Evolutionary conservation across 1,140 invertebrate species (phyloP), one percentile per base, ranked within the genome.

Genomic region (Dendroctonus valens): DNA sequence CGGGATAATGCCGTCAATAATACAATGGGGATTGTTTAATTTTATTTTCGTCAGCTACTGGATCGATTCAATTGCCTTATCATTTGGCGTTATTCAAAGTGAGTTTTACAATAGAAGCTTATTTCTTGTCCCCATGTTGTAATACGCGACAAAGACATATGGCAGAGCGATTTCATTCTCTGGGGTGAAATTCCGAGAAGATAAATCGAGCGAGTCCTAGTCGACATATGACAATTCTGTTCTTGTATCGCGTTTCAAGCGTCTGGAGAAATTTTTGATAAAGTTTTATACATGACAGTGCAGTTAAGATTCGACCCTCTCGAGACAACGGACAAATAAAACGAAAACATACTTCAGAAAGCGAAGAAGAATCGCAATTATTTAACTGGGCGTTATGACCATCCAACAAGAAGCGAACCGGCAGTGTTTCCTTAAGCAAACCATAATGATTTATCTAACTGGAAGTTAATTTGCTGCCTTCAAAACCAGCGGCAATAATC

Each of bases 151-250:
- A 61, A 54, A 71, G 66, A 70, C 61, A 59, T 68, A 66, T 52
- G 53, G 63, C 55, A 60, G 61, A 59, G 64, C 60, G 65, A 69
- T 63, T 67, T 58, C 48, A 69, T 67, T 61, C 68, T 69, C 68
- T 7, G 40, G 68, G 70, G 68, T 69, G 55, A 67, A 69, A 72
- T 72, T 69, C 66, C 61, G 41, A 68, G 61, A 69, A 69, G 70
- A 72, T 72, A 72, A 72, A 72, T 72, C 70, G 65, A 68, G 61
- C 68, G 61, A 67, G 61, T 61, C 68, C 49, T 53, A 58, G 60
- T 65, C 69, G 70, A 69, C 70, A 66, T 72, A 72, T 65, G 70
- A 72, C 70, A 69, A 72, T 67, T 48, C 59, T 65, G 60, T 69
- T 67, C 68, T 69, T 69, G 66, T 61, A 51, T 48, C 65, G 46